Evolutionary conservation across 2,113 vertebrate species (phyloP).

Genomic region (Mastomys coucha): DNA sequence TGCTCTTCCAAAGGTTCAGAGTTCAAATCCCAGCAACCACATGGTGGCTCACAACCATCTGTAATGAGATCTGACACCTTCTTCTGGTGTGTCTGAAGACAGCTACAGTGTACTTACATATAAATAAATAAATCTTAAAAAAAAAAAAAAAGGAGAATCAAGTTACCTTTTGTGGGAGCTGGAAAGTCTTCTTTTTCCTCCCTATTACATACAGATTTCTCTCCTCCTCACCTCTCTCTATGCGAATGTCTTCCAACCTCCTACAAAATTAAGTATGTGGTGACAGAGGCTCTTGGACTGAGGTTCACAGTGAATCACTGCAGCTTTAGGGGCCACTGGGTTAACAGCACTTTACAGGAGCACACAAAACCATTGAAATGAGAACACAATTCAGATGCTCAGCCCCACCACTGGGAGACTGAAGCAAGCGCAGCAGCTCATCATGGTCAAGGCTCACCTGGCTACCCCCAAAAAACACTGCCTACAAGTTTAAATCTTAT

Average conservation of each 20-base stretch:
- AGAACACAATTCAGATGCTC: not conserved
- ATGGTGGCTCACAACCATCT: no score
- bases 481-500: not conserved
- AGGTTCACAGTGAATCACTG: not conserved
- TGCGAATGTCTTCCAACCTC: conserved; percentile 91
- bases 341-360: conserved; percentile 1
- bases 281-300: conserved; percentile 12
- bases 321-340: not conserved
- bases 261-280: conserved; percentile 83
- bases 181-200: conserved; percentile 90
- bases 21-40: no score
- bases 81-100: no score
- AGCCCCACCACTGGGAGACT: not conserved
- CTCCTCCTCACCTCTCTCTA: conserved; percentile 95
- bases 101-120: no score
- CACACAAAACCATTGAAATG: conserved; percentile 4
- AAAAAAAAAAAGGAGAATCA: not conserved
- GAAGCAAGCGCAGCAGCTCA: not conserved
- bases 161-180: conserved; percentile 87
- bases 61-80: no score
- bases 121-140: no score
- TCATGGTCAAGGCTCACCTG: not conserved
- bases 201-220: conserved; percentile 88
- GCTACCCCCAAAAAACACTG: not conserved
- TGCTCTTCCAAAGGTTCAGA: no score